Conservation (phyloP, 1,140 invertebrate species). For the Procambarus clarkii region DNA sequence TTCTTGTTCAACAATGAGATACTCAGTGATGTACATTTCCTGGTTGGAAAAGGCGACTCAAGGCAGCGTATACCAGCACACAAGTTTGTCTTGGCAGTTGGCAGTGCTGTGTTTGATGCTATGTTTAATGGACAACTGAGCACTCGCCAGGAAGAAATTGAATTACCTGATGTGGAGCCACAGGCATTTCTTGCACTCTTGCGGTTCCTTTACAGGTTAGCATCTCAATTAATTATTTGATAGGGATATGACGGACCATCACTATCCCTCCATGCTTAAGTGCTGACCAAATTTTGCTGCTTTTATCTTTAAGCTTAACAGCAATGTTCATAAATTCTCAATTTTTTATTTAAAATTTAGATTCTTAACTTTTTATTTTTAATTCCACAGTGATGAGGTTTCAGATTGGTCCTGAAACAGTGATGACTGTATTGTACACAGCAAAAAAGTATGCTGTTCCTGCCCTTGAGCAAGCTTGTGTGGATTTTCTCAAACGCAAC, state of each 20-base stretch:
- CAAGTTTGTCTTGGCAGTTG: slow-evolving; percentile 88
- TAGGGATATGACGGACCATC: too few species aligned
- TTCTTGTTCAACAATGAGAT: slow-evolving; percentile 90
- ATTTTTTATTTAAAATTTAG: not conserved
- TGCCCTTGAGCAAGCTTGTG: slow-evolving; percentile 88
- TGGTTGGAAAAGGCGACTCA: slow-evolving; percentile 80
- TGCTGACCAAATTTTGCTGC: too few species aligned
- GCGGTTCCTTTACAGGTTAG: slow-evolving; percentile 78
- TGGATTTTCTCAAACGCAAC: slow-evolving; percentile 89
- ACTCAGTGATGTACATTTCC: slow-evolving; percentile 87
- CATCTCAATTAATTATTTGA: not conserved
- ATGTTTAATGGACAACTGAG: slow-evolving; percentile 85
- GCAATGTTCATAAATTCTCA: too few species aligned
- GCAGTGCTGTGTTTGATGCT: slow-evolving; percentile 89
- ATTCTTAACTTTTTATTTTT: not conserved
- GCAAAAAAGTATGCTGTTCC: slow-evolving; percentile 93
- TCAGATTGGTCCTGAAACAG: slow-evolving; percentile 89
- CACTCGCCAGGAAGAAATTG: slow-evolving; percentile 83
- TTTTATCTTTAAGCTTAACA: too few species aligned
- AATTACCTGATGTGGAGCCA: slow-evolving; percentile 90
- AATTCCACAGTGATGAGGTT: slow-evolving; percentile 85
- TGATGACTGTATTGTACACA: slow-evolving; percentile 91
- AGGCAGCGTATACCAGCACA: slow-evolving; percentile 88
- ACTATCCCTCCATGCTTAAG: not conserved
- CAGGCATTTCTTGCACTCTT: slow-evolving; percentile 84